phyloP scores from a whole-genome alignment of 1,140 invertebrate genomes.

The Neodiprion virginianus region DNA sequence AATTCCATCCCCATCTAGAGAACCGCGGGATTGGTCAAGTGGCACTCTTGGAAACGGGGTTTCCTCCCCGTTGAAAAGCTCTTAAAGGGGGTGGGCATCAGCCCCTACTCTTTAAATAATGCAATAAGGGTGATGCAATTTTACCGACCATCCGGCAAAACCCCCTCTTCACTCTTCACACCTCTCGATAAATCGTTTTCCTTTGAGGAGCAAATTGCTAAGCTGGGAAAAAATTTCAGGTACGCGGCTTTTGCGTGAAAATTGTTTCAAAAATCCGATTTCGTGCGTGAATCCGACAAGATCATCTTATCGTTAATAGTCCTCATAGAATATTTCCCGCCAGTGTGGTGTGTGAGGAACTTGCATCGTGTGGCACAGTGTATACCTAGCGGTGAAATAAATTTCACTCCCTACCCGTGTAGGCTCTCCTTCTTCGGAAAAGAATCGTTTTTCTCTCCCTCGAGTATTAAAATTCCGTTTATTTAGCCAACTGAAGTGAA shows the following conservation, averaged over 20 bases:
- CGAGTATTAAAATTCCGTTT: conserved; percentile 50
- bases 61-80: conserved; percentile 33
- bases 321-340: too few relatives aligned
- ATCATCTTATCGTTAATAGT: too few relatives aligned
- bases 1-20: not conserved
- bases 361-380: too few relatives aligned
- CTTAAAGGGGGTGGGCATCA: conserved; percentile 39
- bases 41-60: not conserved
- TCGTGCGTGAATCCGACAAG: too few relatives aligned
- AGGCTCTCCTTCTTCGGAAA: not conserved
- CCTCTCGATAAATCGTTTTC: too few relatives aligned
- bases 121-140: conserved; percentile 60
- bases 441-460: conserved; percentile 40
- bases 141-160: conserved; percentile 45
- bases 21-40: not conserved
- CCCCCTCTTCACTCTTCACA: too few relatives aligned
- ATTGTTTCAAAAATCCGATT: too few relatives aligned
- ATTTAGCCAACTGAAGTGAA: conserved; percentile 27
- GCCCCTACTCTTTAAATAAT: conserved; percentile 57
- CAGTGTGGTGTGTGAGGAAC: too few relatives aligned
- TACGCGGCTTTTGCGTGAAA: too few relatives aligned
- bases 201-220: too few relatives aligned
- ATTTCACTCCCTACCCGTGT: not conserved
- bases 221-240: too few relatives aligned
- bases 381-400: not conserved